A percentile compares a stretch with the other conserved stretches of the same genome.
These are phyloP conservation scores for Micrasema minimum DNA, from an alignment of 1,140 invertebrate genomes.

Conservation along the genomic window DNA sequence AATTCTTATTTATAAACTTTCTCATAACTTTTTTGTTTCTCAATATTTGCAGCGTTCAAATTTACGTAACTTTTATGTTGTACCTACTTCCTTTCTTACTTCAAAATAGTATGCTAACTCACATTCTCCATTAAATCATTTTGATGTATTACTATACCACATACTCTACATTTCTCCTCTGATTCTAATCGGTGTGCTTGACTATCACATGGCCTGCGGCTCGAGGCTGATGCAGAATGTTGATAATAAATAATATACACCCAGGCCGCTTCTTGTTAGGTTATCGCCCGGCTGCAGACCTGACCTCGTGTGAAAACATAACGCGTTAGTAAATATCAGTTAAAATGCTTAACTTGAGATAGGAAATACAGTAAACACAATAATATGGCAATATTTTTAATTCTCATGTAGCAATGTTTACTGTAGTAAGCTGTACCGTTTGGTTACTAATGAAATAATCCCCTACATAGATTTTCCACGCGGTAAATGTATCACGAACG, in stretches of 20 bases:
- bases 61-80: not conserved
- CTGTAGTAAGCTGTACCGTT: not conserved
- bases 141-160: no score
- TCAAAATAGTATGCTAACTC: not conserved
- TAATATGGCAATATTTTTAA: not conserved
- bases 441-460: no score
- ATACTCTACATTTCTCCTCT: no score
- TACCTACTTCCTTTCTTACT: not conserved
- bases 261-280: not conserved
- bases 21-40: no score
- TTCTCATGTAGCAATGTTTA: not conserved
- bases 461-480: no score
- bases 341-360: not conserved
- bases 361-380: not conserved
- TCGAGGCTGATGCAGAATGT: not conserved
- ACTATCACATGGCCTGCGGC: no score
- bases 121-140: no score
- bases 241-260: no score
- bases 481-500: no score
- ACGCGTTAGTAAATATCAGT: not conserved
- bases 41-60: no score
- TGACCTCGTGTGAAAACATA: constrained; percentile 26
- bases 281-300: not conserved
- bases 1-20: no score
- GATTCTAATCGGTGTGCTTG: no score